Evolutionary conservation across 1,140 invertebrate species (phyloP).

Genomic region (Bradynema listronoti): DNA sequence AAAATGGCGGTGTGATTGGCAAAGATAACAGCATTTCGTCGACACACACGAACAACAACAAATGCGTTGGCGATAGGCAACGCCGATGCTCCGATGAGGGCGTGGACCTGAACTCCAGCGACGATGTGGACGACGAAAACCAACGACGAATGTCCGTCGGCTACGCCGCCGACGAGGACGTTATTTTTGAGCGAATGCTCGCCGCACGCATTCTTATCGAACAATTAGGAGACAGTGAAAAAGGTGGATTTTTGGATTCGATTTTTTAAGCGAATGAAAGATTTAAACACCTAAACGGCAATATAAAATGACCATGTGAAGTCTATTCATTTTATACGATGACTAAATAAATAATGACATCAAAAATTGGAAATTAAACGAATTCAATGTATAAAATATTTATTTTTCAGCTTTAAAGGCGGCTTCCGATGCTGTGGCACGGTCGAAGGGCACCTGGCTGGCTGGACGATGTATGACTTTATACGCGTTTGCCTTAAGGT

Average conservation of each 20-base stretch:
- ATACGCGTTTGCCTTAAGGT: constrained; percentile 47
- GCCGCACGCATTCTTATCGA: constrained; percentile 45
- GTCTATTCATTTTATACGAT: too few species aligned
- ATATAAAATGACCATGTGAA: too few species aligned
- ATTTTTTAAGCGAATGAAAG: neutral
- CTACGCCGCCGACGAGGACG: constrained; percentile 14
- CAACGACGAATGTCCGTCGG: too few species aligned
- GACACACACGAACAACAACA: neutral
- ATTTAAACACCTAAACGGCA: too few species aligned
- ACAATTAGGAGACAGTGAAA: constrained; percentile 41
- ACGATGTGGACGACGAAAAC: neutral
- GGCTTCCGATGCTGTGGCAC: constrained; percentile 36
- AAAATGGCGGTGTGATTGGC: too few species aligned
- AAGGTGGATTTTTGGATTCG: constrained; percentile 26
- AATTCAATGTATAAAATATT: neutral
- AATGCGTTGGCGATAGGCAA: too few species aligned
- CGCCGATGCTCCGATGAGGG: too few species aligned
- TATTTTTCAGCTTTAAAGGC: constrained; percentile 42
- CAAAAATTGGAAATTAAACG: neutral
- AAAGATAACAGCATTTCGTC: too few species aligned
- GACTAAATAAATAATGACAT: constrained; percentile 10
- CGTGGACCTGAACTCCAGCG: too few species aligned
- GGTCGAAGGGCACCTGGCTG: constrained; percentile 35
- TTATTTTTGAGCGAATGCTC: constrained; percentile 34
- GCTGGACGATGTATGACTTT: constrained; percentile 42